Conservation (phyloP, 2,113 vertebrate species). For the Ictalurus furcatus region DNA sequence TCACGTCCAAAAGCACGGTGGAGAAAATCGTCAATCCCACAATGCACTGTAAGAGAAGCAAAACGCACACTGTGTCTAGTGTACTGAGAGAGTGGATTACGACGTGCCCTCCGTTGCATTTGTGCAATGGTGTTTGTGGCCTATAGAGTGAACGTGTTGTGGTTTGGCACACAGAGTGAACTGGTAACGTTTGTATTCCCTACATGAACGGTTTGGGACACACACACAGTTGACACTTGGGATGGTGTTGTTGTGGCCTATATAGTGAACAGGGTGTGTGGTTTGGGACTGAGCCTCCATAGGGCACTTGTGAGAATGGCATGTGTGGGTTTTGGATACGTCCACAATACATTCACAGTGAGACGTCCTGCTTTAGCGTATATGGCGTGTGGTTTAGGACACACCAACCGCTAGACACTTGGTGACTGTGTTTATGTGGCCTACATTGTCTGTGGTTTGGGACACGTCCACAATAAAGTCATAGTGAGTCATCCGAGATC, state of each 20-base stretch:
- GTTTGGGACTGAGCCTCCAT: neutral
- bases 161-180: neutral
- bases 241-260: neutral
- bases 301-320: neutral
- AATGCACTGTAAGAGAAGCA: neutral
- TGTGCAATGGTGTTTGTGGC: neutral
- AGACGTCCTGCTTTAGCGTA: neutral
- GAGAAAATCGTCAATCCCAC: neutral
- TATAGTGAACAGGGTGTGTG: neutral
- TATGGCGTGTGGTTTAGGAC: neutral
- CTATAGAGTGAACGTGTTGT: neutral
- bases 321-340: neutral
- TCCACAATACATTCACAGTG: neutral
- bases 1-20: no score
- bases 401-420: neutral
- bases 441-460: slow-evolving; percentile 6
- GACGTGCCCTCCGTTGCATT: neutral
- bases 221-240: neutral
- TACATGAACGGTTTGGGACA: neutral
- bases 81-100: neutral
- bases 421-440: neutral
- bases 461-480: neutral
- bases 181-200: no score
- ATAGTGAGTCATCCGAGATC: neutral
- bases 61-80: neutral